Evolutionary conservation across 2,888 invertebrate genomes (phyloP).

Genomic region (Diabrotica balteata): DNA sequence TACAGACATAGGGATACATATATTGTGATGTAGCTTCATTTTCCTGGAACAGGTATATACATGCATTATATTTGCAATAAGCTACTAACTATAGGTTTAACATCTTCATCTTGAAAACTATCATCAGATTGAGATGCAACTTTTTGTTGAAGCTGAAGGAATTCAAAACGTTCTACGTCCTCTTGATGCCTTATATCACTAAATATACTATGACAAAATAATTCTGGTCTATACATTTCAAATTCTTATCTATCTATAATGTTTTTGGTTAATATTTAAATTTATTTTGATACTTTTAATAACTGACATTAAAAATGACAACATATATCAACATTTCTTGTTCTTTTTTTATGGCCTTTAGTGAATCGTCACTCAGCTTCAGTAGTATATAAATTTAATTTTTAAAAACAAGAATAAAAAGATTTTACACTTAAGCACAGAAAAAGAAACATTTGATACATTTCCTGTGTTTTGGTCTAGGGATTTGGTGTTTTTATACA

Average conservation of each 20-base stretch:
- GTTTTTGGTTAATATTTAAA: constrained; percentile 16
- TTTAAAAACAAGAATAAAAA: too few species aligned
- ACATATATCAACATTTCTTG: too few species aligned
- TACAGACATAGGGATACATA: background rate
- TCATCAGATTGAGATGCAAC: constrained; percentile 13
- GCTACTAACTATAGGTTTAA: constrained; percentile 10
- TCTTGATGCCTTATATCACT: constrained; percentile 15
- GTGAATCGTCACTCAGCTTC: too few species aligned
- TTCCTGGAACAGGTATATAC: too few species aligned
- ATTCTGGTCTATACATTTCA: constrained; percentile 27
- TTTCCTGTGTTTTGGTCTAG: too few species aligned
- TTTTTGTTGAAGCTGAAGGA: constrained; percentile 2
- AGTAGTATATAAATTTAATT: too few species aligned
- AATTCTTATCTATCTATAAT: constrained; percentile 3
- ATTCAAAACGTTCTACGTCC: constrained; percentile 14
- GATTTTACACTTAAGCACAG: too few species aligned
- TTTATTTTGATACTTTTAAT: constrained; percentile 18
- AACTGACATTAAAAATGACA: background rate
- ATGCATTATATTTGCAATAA: too few species aligned
- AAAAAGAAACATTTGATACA: too few species aligned
- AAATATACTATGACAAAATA: constrained; percentile 39
- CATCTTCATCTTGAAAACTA: constrained; percentile 18
- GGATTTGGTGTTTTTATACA: too few species aligned
- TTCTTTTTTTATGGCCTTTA: too few species aligned
- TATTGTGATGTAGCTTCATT: too few species aligned